Evolutionary conservation across 2,797 vertebrate genomes (phyloP), one percentile per base, ranked within the genome.

Genomic region (Pogonophryne albipinna): DNA sequence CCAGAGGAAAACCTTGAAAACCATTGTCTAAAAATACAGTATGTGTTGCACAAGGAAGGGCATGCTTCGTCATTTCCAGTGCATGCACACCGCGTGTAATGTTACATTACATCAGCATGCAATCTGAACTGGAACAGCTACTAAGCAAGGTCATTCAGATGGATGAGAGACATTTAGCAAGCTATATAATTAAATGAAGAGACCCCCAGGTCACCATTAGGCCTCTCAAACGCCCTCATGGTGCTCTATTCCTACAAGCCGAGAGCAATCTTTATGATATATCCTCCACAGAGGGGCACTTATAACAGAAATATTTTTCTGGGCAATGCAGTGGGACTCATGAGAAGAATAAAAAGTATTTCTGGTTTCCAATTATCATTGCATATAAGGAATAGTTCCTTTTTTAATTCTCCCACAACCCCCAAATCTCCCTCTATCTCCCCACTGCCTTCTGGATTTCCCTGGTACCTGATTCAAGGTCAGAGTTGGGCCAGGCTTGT

Each of bases 161-260:
- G 79, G 84, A 92, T 89, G 88, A 74, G 83, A 76, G 80, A 88
- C 86, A 91, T 92, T 91, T 89, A 89, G 71, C 20, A 52, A 66
- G 87, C 85, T 78, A 72, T 80, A 69, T 89, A 90, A 90, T 90
- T 90, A 89, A 90, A 92, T 81, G 68, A 80, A 86, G 78, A 78
- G 76, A 89, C 89, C 91, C 85, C 74, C 63, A 71, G 83, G 87
- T 88, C 74, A 87, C 56, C 5, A 11, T 82, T 85, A 76, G 34
- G 63, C 61, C 71, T 84, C 80, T 78, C 50, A 74, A 82, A 85
- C 20, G 61, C 88, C 80, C 83, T 88, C 58, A 9, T 70, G 67
- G 85, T 85, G 77, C 86, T 84, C 82, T 78, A 80, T 88, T 86
- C 86, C 85, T 63, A 46, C 78, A 57, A 75, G 85, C 87, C 59